phyloP scores from a whole-genome alignment of 2,113 vertebrate species.

The Gobiocypris rarus region DNA sequence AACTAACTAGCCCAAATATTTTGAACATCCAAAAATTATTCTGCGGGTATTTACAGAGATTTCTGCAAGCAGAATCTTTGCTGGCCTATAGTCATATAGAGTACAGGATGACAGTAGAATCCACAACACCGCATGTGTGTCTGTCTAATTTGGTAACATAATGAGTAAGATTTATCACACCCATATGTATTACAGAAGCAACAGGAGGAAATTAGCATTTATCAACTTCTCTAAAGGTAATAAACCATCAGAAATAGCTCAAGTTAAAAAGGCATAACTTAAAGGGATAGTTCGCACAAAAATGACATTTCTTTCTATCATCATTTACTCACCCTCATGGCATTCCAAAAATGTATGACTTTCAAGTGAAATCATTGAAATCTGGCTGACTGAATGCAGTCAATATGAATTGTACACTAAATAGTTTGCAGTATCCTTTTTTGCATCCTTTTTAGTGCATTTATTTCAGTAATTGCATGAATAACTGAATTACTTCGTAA shows the following conservation, averaged over 20 bases:
- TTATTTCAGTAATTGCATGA: background rate
- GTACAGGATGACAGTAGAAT: background rate
- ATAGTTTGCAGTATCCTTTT: background rate
- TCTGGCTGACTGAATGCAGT: background rate
- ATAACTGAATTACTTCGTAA: background rate
- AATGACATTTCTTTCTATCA: no score
- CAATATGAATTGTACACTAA: no score
- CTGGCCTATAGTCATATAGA: no score
- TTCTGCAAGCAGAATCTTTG: background rate
- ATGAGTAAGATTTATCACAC: conserved; percentile 7
- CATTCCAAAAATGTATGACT: background rate
- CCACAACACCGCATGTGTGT: background rate
- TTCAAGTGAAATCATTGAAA: background rate
- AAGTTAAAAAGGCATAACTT: background rate
- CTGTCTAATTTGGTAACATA: conserved; percentile 1
- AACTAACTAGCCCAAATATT: background rate
- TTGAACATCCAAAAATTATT: background rate
- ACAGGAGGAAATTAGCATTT: background rate
- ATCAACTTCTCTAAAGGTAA: background rate
- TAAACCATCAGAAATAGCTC: background rate
- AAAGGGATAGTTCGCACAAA: background rate
- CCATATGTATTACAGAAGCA: background rate
- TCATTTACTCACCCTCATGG: background rate
- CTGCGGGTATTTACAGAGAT: background rate
- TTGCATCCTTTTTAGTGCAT: background rate